Evolutionary conservation across 1,140 invertebrate species (phyloP), one percentile per base, ranked within the genome.

Genomic region (Drosophila kepulauana): DNA sequence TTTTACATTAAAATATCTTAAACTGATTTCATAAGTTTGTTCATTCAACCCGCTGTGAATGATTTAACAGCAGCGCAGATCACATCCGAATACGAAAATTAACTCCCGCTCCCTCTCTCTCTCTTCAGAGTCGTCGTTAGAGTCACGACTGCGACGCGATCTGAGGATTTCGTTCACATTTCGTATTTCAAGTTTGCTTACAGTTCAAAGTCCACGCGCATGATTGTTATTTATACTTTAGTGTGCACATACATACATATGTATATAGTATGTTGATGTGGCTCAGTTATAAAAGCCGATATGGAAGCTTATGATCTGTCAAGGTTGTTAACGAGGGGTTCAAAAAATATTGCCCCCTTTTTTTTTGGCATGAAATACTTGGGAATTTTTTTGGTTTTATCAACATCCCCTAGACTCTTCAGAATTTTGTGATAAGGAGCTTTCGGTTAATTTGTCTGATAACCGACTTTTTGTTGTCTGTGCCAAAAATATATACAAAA

Each of bases 201-300:
- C 30, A 38, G 73, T 75, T 71, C 68, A 75, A 72, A 75, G 73
- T 75, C 73, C 68, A 71, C 38, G 15, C 46, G 28, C n/a, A 65
- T 45, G 45, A 68, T 45, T 30, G 41, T 8, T 28, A 13, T 54
- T 16, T 1, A 4, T 54, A 25, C 20, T 25, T 25, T 3, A 25
- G 28, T 28, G 6, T 10, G 10, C 7, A 38, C 30, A 33, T 38
- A n/a, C n/a, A n/a, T n/a, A n/a, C n/a, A n/a, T n/a, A n/a, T n/a
- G n/a, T n/a, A 38, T 38, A 2, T 38, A 38, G 8, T 16, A 16
- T 51, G 52, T 66, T 10, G 10, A 15, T 62, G 15, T 57, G 54
- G 35, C 45, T 16, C 16, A 51, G 11, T 28, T 45, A 59, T 66
- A 57, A 54, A 7, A 35, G n/a, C 58, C n/a, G 45, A 54, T 52